phyloP scores from a whole-genome alignment of 2,888 invertebrate genomes.

The Cheilosia soror region DNA sequence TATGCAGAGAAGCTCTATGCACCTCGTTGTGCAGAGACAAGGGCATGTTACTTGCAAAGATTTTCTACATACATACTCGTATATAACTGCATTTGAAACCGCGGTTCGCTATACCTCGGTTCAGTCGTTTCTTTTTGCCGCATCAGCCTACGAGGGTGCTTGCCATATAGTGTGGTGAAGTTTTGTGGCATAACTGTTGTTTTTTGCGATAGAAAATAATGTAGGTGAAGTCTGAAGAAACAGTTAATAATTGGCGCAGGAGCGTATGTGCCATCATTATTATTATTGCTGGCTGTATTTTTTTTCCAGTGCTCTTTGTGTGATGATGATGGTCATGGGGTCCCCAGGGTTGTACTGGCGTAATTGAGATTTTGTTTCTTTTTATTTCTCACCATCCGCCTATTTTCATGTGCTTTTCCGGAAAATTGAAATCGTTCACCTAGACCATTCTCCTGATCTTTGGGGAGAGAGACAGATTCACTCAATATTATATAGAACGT shows the following conservation, averaged over 20 bases:
- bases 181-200: conserved; percentile 72
- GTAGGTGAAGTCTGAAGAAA: conserved; percentile 75
- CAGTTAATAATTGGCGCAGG: conserved; percentile 71
- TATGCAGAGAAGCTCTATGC: conserved; percentile 11
- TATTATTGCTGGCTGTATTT: conserved; percentile 39
- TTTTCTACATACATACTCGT: conserved; percentile 30
- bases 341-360: conserved; percentile 54
- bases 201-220: conserved; percentile 73
- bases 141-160: conserved; percentile 40
- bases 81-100: conserved; percentile 57
- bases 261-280: conserved; percentile 62
- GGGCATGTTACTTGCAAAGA: conserved; percentile 19
- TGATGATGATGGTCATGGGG: conserved; percentile 38
- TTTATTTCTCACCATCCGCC: neutral
- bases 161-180: conserved; percentile 43
- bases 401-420: conserved; percentile 44
- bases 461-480: neutral
- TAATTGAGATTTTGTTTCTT: conserved; percentile 50
- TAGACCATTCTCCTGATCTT: conserved; percentile 2
- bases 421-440: conserved; percentile 39
- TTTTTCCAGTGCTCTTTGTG: conserved; percentile 18
- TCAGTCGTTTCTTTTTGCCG: conserved; percentile 2
- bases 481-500: conserved; percentile 4
- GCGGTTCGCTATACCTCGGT: neutral
- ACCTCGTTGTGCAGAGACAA: conserved; percentile 6